Evolutionary conservation across 1,140 invertebrate genomes (phyloP).

Genomic region (Cydia strobilella): DNA sequence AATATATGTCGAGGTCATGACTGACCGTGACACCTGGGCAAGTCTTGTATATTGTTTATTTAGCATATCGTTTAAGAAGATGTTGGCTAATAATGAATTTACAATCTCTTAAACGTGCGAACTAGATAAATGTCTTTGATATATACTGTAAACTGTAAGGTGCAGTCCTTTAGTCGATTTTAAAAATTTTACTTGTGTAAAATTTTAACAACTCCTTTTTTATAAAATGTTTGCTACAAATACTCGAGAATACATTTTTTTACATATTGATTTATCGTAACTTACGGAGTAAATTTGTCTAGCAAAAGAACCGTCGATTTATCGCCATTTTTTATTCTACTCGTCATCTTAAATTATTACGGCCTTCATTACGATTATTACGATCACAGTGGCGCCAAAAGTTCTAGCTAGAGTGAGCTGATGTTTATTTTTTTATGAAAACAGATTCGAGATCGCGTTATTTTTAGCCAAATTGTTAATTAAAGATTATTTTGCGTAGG

Average conservation of each 20-base stretch:
- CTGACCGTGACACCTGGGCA: conserved; percentile 33
- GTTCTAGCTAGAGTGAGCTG: background rate
- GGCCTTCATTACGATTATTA: no score
- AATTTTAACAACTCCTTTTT: no score
- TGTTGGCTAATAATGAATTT: conserved; percentile 4
- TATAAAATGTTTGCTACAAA: no score
- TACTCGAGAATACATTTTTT: background rate
- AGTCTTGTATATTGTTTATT: conserved; percentile 18
- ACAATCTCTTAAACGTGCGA: background rate
- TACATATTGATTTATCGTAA: background rate
- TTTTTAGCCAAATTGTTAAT: background rate
- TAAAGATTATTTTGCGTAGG: background rate
- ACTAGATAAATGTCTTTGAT: conserved; percentile 24
- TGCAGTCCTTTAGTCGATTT: background rate
- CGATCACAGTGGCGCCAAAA: background rate
- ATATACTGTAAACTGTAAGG: background rate
- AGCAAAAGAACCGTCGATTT: background rate
- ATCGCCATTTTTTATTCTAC: background rate
- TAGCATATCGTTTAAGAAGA: conserved; percentile 7
- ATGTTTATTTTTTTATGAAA: background rate
- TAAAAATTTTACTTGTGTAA: background rate
- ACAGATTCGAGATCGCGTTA: background rate
- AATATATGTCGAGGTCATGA: conserved; percentile 36
- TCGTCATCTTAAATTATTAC: background rate
- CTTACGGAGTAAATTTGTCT: background rate